phyloP scores from a whole-genome alignment of 2,113 vertebrate genomes.

The Microcebus murinus region DNA sequence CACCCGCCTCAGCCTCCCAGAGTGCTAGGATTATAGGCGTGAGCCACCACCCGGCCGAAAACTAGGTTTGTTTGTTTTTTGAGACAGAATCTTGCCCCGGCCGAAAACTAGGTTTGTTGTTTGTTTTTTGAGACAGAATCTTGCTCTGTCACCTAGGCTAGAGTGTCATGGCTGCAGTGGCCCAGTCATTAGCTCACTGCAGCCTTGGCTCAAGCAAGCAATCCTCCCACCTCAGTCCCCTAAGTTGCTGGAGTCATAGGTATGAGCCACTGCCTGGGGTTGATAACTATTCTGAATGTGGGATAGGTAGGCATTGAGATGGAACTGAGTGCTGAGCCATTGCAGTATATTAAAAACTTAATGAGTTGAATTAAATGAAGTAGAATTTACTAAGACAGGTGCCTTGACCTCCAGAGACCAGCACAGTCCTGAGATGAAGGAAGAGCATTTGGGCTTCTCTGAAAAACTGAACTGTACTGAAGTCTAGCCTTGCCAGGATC shows the following conservation, averaged over 20 bases:
- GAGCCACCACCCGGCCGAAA: neutral
- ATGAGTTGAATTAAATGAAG: conserved; percentile 16
- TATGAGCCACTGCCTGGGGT: too few relatives aligned
- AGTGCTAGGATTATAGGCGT: too few relatives aligned
- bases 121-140: too few relatives aligned
- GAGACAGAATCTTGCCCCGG: too few relatives aligned
- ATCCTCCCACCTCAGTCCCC: too few relatives aligned
- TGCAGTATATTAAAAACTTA: neutral
- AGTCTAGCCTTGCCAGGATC: neutral
- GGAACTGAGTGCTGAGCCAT: neutral
- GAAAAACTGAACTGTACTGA: conserved; percentile 27
- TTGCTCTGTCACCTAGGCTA: too few relatives aligned
- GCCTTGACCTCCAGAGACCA: neutral
- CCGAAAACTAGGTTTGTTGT: neutral
- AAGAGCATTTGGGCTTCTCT: conserved; percentile 35
- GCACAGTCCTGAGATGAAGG: neutral
- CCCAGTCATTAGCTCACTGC: too few relatives aligned
- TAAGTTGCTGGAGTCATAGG: too few relatives aligned
- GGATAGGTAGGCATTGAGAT: neutral
- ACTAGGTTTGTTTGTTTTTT: too few relatives aligned
- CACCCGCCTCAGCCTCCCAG: too few relatives aligned
- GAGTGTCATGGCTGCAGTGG: too few relatives aligned
- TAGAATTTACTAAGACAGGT: conserved; percentile 37
- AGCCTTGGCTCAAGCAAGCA: too few relatives aligned
- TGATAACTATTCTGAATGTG: neutral